Evolutionary conservation across 1,140 invertebrate genomes (phyloP), one percentile per base, ranked within the genome.

Genomic region (Tetramorium parvispinum): DNA sequence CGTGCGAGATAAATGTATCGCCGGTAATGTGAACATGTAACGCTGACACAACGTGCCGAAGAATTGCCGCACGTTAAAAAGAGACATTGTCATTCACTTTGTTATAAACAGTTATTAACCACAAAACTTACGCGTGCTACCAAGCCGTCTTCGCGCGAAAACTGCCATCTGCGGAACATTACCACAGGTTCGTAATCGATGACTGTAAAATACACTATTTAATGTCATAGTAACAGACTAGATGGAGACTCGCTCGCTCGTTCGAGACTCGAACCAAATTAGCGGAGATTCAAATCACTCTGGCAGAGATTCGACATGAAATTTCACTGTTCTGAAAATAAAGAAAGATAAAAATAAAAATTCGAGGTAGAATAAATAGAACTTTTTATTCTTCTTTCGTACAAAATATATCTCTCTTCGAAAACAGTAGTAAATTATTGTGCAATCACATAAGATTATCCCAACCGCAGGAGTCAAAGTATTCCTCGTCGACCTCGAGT

Each of bases 1-100:
- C 2, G 93, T 94, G 87, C 89, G 91, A 21, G 94, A 94, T 85
- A 95, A 92, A 71, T 93, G 89, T 87, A 95, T 89, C 21, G 87
- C 68, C 32, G 94, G 94, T 43, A 95, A 83, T 59, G 86, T 88
- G 82, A 92, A 87, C 63, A 91, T 85, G 43, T 91, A 94, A 79
- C 90, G 91, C 49, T 89, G 63, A 63, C 85, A 94, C 32, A 94
- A 90, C 75, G 92, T 85, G 49, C 91, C 92, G 43, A 94, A 89
- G 86, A 93, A 92, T 32, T 94, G 81, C 76, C 87, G 88, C 8
- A 90, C 88, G 63, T 93, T 91, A 70, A 89, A 88, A 77, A 92
- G 66, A 66, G 88, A 92, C 94, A 94, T 94, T 89, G 88, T 90
- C 85, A 90, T 75, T 86, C 10, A 83, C 18, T 77, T 85, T 77